Conservation (phyloP, 2,888 invertebrate species). For the Sphecodes monilicornis region DNA sequence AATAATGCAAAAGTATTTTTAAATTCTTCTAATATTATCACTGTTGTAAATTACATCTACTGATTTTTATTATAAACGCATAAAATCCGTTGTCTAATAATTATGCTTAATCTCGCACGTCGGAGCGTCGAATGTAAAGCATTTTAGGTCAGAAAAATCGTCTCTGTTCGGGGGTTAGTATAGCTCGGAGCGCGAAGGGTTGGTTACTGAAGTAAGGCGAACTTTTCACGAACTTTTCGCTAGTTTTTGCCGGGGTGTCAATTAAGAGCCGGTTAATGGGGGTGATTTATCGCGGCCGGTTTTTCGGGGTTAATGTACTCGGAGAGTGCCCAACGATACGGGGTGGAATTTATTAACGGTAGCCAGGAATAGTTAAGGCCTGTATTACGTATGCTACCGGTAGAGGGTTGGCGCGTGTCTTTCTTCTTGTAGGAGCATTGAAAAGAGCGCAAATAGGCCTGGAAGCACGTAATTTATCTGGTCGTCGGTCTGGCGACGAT, state of each 20-base stretch:
- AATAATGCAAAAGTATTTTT: too few relatives aligned
- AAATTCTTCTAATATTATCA: too few relatives aligned
- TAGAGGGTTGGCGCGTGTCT: neutral
- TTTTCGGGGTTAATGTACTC: slow-evolving; percentile 43
- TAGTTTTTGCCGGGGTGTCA: neutral
- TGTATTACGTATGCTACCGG: slow-evolving; percentile 23
- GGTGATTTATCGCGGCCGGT: slow-evolving; percentile 21
- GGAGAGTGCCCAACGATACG: slow-evolving; percentile 6
- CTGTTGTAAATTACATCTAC: too few relatives aligned
- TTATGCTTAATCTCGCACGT: too few relatives aligned
- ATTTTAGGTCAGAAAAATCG: neutral
- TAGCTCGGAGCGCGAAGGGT: neutral
- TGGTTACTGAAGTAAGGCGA: neutral
- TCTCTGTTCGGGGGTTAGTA: neutral
- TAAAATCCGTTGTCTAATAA: too few relatives aligned
- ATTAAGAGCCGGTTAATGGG: slow-evolving; percentile 20
- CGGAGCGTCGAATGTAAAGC: too few relatives aligned
- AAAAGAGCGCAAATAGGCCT: slow-evolving; percentile 34
- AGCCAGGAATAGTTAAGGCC: slow-evolving; percentile 42
- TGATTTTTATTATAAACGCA: too few relatives aligned
- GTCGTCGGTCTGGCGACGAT: slow-evolving; percentile 19
- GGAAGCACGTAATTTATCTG: slow-evolving; percentile 34
- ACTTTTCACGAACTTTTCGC: neutral
- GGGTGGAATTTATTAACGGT: slow-evolving; percentile 49
- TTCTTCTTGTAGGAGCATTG: neutral